These are phyloP conservation scores for Fulica atra DNA, from an alignment of 2,113 vertebrate species.

Conservation along the genomic window DNA sequence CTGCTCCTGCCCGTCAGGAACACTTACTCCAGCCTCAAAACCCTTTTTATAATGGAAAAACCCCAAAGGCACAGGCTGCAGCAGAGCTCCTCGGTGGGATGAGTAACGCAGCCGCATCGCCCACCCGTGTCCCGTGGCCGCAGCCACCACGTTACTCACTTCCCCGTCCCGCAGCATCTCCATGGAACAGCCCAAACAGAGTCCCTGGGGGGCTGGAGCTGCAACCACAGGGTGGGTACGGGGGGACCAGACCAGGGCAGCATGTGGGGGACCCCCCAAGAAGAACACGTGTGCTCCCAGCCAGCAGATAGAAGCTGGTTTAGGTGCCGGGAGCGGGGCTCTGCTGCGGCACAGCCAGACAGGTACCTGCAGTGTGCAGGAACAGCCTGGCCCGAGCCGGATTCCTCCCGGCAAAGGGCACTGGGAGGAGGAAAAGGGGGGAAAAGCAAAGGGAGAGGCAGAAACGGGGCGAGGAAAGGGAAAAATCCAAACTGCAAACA, in stretches of 20 bases:
- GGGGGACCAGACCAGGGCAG: not conserved
- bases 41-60: not conserved
- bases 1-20: not conserved
- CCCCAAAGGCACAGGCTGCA: not conserved
- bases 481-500: not conserved
- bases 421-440: not conserved
- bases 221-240: too few species aligned
- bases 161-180: not conserved
- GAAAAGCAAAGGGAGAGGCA: not conserved
- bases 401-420: not conserved
- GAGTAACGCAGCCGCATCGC: accelerated
- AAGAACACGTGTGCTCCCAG: not conserved
- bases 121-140: accelerated
- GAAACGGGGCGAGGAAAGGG: not conserved
- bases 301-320: not conserved
- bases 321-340: accelerated
- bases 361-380: not conserved
- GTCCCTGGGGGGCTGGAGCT: not conserved
- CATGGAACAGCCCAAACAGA: not conserved
- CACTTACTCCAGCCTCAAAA: not conserved
- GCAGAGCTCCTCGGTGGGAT: not conserved
- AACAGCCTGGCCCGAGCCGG: not conserved
- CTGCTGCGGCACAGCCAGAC: accelerated
- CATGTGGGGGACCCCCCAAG: accelerated
- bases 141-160: accelerated